Conservation (phyloP, 2,797 vertebrate species). For the Gambelia wislizenii region DNA sequence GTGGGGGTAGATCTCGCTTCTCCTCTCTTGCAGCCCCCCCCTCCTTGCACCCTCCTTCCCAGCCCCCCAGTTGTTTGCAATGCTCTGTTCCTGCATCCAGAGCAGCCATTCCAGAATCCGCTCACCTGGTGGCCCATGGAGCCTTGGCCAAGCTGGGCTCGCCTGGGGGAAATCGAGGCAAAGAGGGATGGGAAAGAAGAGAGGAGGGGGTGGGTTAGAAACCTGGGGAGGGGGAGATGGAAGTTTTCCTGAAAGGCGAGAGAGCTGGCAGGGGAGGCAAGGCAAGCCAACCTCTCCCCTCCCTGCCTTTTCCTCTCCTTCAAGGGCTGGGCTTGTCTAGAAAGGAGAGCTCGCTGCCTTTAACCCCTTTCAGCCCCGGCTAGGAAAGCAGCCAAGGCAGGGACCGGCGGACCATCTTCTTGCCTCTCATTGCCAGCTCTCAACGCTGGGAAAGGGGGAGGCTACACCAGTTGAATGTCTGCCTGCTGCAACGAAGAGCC, state of each 20-base stretch:
- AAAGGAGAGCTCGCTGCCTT: neutral
- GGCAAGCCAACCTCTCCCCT: too few relatives aligned
- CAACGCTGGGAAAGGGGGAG: too few relatives aligned
- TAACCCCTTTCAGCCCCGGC: conserved; percentile 1
- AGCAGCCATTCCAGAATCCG: neutral
- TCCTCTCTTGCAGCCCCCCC: neutral
- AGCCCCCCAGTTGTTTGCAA: too few relatives aligned
- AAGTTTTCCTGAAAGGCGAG: neutral
- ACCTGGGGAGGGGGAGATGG: neutral
- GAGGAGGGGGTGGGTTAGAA: neutral
- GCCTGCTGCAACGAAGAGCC: too few relatives aligned
- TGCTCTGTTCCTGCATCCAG: too few relatives aligned
- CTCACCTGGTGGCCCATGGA: neutral
- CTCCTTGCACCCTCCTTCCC: neutral
- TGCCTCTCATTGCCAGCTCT: too few relatives aligned
- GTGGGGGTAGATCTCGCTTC: neutral
- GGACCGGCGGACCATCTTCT: too few relatives aligned
- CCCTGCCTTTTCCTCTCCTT: neutral
- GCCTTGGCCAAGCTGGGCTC: too few relatives aligned
- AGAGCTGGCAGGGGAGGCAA: neutral
- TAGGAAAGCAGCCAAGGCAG: too few relatives aligned
- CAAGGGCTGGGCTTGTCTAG: neutral
- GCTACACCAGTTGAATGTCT: too few relatives aligned
- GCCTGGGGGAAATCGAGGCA: neutral
- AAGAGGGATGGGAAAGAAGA: neutral